Conservation (phyloP, 2,797 vertebrate species). For the Gallinago solitaria region DNA sequence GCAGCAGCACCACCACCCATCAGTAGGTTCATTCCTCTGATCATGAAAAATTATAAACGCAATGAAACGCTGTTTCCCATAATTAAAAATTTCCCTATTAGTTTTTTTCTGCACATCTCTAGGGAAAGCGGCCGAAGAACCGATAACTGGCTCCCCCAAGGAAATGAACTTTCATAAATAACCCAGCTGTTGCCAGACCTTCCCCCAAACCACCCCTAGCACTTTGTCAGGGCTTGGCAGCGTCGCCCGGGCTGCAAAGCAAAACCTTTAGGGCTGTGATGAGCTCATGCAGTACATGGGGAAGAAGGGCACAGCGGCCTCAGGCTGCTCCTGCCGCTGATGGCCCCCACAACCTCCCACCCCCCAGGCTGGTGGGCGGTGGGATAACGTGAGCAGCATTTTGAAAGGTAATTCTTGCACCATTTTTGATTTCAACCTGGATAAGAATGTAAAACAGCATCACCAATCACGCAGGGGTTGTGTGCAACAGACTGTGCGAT, state of each 20-base stretch:
- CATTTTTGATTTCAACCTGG: neutral
- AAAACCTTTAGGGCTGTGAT: neutral
- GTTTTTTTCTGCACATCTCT: neutral
- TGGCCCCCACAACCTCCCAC: neutral
- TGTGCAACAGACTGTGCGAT: rapidly evolving
- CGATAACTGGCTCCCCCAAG: rapidly evolving
- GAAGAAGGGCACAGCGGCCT: rapidly evolving
- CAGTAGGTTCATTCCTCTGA: neutral
- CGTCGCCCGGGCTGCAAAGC: neutral
- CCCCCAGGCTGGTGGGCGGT: rapidly evolving
- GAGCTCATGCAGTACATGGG: rapidly evolving
- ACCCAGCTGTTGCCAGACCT: neutral
- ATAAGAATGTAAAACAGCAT: neutral
- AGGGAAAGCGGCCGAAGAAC: neutral
- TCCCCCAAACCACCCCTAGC: neutral
- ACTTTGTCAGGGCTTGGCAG: neutral
- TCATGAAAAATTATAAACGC: neutral
- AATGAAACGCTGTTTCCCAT: neutral
- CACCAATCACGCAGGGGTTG: rapidly evolving
- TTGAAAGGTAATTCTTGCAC: neutral
- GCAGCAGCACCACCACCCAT: neutral
- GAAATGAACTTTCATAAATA: neutral
- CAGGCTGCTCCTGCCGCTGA: neutral
- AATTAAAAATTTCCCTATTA: neutral
- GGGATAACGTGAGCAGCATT: rapidly evolving